Base-by-base conservation (phyloP, 2,797 vertebrate species). In the Eupleurogrammus muticus region DNA sequence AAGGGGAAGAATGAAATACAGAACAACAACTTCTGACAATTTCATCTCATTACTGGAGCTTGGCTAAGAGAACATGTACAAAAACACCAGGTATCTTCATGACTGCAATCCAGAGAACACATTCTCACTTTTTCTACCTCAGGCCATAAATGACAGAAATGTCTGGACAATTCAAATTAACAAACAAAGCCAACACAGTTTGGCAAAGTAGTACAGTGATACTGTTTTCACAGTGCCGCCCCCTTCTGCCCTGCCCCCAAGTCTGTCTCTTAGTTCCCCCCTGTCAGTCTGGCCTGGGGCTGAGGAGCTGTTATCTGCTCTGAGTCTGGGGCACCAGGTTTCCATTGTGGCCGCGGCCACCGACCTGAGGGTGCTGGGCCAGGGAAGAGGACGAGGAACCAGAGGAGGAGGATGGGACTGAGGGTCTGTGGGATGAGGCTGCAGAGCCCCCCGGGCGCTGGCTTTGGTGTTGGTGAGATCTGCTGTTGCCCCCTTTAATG, bases 261-360 rank as follows among this genome's bases (percentile, higher is more conserved):
- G 54, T 63, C 58, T 56, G 62, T 83, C 80, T 80, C 48, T 80
- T 48, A 68, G 61, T 59, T 40, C 73, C 80, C 79, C 72, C 77
- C 20, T 24, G 28, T 86, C 73, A 87, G 83, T 87, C 80, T 47
- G 66, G 77, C 68, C 81, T 47, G 52, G 65, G 85, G 84, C 73
- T 66, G 82, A 87, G 87, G 86, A 88, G 79, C 90, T 94, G 96
- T 97, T 97, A 98, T 98, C 97, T 98, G 92, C 95, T 96, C 82
- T 96, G 96, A 91, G 96, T 97, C 95, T 97, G 95, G 75, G 96
- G 89, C 48, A 97, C 95, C 63, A 97, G 94, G 92, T 93, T 95
- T 12, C 97, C 96, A 0, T 98, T 98, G 92, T 96, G 97, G 70
- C 94, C 97, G 1, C 95, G 93, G 17, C 93, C 94, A 62, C 91